A percentile compares a stretch with the other conserved stretches of the same genome.
Conservation (phyloP, 2,797 vertebrate genomes). For the Alca torda region DNA sequence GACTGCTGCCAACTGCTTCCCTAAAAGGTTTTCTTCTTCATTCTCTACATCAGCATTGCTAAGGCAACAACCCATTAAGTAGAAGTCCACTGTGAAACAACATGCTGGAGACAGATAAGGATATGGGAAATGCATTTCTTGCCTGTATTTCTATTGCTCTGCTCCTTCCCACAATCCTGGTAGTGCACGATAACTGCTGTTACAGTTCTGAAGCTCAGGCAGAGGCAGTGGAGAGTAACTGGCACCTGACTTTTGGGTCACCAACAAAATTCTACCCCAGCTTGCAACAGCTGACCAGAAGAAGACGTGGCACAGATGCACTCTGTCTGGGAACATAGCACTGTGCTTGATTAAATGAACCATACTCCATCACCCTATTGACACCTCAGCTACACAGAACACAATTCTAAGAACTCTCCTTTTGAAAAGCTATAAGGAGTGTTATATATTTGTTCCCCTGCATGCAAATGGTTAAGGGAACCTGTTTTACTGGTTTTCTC, state of each 20-base stretch:
- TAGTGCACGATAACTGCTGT: neutral
- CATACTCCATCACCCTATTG: neutral
- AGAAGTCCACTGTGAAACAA: slow-evolving; percentile 6
- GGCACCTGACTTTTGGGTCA: neutral
- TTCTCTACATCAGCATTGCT: slow-evolving; percentile 2
- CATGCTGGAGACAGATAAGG: slow-evolving; percentile 34
- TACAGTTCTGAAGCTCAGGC: neutral
- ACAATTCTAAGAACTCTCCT: neutral
- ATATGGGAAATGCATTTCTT: neutral
- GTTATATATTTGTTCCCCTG: neutral
- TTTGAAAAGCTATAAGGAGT: neutral
- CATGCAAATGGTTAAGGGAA: neutral
- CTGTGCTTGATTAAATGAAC: accelerated
- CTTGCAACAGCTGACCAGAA: neutral
- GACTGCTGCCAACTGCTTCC: slow-evolving; percentile 27
- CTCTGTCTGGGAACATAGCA: neutral
- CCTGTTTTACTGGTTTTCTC: neutral
- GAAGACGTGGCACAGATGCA: neutral
- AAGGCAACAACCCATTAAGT: neutral
- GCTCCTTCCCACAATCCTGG: neutral
- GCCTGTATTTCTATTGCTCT: neutral
- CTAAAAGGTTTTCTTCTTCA: slow-evolving; percentile 12
- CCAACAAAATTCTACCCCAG: neutral
- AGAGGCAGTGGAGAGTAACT: neutral
- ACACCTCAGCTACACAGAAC: neutral